A percentile compares a stretch with the other conserved stretches of the same genome.
These are phyloP conservation scores for Quadroppia sp. DNA, from an alignment of 2,888 invertebrate genomes.

Conservation along the genomic window DNA sequence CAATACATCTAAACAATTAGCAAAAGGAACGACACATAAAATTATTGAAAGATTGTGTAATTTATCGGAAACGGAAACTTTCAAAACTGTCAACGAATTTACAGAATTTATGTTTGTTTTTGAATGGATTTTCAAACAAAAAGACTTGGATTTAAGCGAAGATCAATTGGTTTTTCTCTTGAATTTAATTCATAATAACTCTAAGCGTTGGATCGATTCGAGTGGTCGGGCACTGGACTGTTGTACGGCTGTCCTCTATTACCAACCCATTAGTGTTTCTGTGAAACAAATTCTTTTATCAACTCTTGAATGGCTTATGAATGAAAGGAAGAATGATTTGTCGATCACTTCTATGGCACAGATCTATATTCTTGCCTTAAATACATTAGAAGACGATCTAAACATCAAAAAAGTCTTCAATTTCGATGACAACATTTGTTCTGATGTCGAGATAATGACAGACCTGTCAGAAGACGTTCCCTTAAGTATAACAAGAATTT, in stretches of 20 bases:
- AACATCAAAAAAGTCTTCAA: slow-evolving; percentile 41
- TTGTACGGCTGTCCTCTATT: slow-evolving; percentile 41
- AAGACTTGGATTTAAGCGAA: slow-evolving; percentile 30
- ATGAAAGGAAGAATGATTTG: slow-evolving; percentile 40
- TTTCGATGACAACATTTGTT: slow-evolving; percentile 38
- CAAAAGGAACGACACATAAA: slow-evolving; percentile 15
- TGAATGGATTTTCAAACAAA: slow-evolving; percentile 40
- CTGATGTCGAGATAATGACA: neutral
- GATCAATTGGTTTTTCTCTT: slow-evolving; percentile 33
- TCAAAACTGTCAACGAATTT: slow-evolving; percentile 7
- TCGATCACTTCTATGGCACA: slow-evolving; percentile 43
- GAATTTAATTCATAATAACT: slow-evolving; percentile 38
- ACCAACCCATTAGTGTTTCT: slow-evolving; percentile 34
- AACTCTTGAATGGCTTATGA: slow-evolving; percentile 39
- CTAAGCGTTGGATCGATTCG: slow-evolving; percentile 19
- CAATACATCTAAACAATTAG: neutral
- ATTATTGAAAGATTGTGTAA: slow-evolving; percentile 13
- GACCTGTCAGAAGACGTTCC: neutral
- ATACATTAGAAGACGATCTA: slow-evolving; percentile 40
- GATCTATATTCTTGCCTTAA: slow-evolving; percentile 43
- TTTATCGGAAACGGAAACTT: neutral
- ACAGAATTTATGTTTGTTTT: slow-evolving; percentile 30
- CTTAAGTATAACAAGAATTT: slow-evolving; percentile 23
- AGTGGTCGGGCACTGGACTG: slow-evolving; percentile 31
- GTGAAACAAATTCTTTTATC: slow-evolving; percentile 34